Base-by-base conservation (phyloP, 2,888 invertebrate genomes). In the Formica aserva region DNA sequence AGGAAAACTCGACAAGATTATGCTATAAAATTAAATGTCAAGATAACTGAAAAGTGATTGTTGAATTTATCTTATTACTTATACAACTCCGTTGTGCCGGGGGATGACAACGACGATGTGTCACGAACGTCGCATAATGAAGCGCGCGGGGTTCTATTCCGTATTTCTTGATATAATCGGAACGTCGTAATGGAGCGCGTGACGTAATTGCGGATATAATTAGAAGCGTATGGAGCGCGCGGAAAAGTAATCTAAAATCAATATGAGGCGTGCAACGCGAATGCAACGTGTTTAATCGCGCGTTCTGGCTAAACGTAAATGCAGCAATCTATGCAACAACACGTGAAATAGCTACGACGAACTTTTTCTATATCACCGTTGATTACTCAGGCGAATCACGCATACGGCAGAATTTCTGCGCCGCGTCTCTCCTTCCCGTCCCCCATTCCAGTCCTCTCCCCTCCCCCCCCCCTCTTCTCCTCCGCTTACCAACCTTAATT, bases 181-280 rank as follows among this genome's bases (percentile, higher is more conserved):
- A 86, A 67, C 60, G 52, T 72, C 76, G 75, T 66, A 71, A 87
- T 80, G 48, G 75, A 83, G 29, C 48, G 35, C 65, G 66, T 66
- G 66, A 35, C 32, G 41, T 77, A 81, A 85, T 72, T 55, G 65
- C 65, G 38, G 57, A 45, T 41, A 22, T 57, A 65, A 57, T 60
- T 55, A 22, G 26, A 48, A 52, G 11, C n/a, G 18, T 41, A 32
- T 65, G 48, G 15, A 6, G 38, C 65, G 82, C 65, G 80, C n/a
- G 62, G 69, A 83, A 80, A 83, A 75, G 75, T 83, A 85, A 87
- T 87, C 66, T 78, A 65, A 82, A 83, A 83, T 87, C 85, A 77
- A 87, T 85, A 82, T 57, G 77, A 87, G 35, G 60, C 69, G 66
- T 48, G 71, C 63, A 66, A 55, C 62, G 75, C 45, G 29, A 78